A percentile compares a stretch with the other conserved stretches of the same genome.
Conservation (phyloP, 2,888 invertebrate species). For the Empis stercorea region DNA sequence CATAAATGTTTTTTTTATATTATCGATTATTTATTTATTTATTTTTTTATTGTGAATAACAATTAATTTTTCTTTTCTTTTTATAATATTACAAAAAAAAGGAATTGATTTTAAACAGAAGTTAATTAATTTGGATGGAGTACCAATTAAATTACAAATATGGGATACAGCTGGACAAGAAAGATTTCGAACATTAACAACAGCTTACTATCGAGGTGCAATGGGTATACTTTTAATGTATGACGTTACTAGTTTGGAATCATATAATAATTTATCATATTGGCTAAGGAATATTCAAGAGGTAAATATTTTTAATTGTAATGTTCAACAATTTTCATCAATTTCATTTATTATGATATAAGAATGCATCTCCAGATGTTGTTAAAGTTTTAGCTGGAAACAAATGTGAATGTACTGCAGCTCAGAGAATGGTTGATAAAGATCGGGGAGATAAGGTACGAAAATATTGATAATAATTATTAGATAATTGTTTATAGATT, state of each 20-base stretch:
- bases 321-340: too few species aligned
- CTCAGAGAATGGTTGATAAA: slow-evolving; percentile 61
- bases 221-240: slow-evolving; percentile 88
- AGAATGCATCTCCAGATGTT: slow-evolving; percentile 80
- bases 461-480: too few species aligned
- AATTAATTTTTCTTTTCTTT: too few species aligned
- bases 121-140: slow-evolving; percentile 74
- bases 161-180: slow-evolving; percentile 75
- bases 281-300: slow-evolving; percentile 86
- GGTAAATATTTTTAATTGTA: too few species aligned
- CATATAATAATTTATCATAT: slow-evolving; percentile 81
- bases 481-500: too few species aligned
- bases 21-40: too few species aligned
- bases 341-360: too few species aligned
- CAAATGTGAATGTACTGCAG: slow-evolving; percentile 65
- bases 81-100: slow-evolving; percentile 34
- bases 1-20: too few species aligned
- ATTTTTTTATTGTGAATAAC: too few species aligned
- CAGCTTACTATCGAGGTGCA: slow-evolving; percentile 78
- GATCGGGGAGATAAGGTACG: slow-evolving; percentile 68
- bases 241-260: slow-evolving; percentile 77
- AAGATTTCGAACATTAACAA: slow-evolving; percentile 58
- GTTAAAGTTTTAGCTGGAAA: slow-evolving; percentile 76
- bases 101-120: slow-evolving; percentile 86
- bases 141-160: slow-evolving; percentile 55